These are phyloP conservation scores for Bostrychus sinensis DNA, from an alignment of 2,113 vertebrate genomes.

Conservation along the genomic window DNA sequence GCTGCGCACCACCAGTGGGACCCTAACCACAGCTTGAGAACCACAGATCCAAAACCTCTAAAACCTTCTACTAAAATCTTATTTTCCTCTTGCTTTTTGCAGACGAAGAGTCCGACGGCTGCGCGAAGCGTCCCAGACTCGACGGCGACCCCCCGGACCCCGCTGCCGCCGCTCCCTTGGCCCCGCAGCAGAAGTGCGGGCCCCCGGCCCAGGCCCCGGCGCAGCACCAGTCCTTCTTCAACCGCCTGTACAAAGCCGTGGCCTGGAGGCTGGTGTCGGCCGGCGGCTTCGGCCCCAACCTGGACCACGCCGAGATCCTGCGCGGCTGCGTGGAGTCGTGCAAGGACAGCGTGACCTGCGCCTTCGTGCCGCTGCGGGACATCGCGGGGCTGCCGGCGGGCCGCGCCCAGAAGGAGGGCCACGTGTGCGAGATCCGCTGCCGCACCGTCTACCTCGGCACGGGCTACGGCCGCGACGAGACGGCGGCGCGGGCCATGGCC, in stretches of 20 bases:
- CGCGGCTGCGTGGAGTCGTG: slow-evolving; percentile 90
- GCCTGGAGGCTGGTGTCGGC: slow-evolving; percentile 97
- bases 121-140: slow-evolving; percentile 61
- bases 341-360: slow-evolving; percentile 90
- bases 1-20: too few species aligned
- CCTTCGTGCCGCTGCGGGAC: slow-evolving; percentile 94
- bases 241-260: slow-evolving; percentile 95
- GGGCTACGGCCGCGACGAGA: slow-evolving; percentile 93
- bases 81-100: slow-evolving; percentile 28
- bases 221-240: slow-evolving; percentile 94
- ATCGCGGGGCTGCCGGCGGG: slow-evolving; percentile 91
- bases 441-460: slow-evolving; percentile 94
- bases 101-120: slow-evolving; percentile 64
- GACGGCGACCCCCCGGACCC: slow-evolving; percentile 5
- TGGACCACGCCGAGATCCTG: slow-evolving; percentile 92
- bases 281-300: slow-evolving; percentile 90
- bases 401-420: slow-evolving; percentile 92
- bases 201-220: slow-evolving; percentile 78
- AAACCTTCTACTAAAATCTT: too few species aligned
- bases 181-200: slow-evolving; percentile 62
- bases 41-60: too few species aligned
- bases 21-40: too few species aligned
- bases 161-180: neutral
- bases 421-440: slow-evolving; percentile 96
- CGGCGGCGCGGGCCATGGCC: slow-evolving; percentile 91